Evolutionary conservation across 2,888 invertebrate species (phyloP).

Genomic region (Electrophaes corylata): DNA sequence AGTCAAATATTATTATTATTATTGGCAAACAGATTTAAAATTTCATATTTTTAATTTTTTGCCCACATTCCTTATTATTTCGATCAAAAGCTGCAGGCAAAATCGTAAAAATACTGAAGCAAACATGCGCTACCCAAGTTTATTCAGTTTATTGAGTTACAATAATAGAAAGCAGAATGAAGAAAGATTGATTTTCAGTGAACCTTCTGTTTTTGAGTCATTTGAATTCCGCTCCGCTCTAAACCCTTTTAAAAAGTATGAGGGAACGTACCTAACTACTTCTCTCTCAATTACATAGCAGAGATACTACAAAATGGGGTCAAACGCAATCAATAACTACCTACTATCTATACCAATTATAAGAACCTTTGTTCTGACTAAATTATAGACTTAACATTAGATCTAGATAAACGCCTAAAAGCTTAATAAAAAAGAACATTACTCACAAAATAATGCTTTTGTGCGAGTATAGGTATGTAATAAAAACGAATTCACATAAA

Average conservation of each 20-base stretch:
- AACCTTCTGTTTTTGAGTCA: neutral
- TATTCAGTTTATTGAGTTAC: constrained; percentile 5
- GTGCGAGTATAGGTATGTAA: neutral
- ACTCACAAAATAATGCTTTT: neutral
- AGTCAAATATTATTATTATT: too few relatives aligned
- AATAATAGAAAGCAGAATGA: neutral
- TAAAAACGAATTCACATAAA: neutral
- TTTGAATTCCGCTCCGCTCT: neutral
- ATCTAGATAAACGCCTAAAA: too few relatives aligned
- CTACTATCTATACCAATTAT: neutral
- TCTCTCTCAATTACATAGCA: neutral
- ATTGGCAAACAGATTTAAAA: too few relatives aligned
- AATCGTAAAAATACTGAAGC: constrained; percentile 3
- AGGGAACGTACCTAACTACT: neutral
- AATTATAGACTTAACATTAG: too few relatives aligned
- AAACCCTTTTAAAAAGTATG: neutral
- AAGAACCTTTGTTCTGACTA: too few relatives aligned
- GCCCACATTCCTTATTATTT: neutral
- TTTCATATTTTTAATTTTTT: too few relatives aligned
- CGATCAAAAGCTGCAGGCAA: neutral
- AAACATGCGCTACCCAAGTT: neutral
- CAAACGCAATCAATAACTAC: neutral
- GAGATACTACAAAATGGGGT: neutral
- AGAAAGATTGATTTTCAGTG: constrained; percentile 6
- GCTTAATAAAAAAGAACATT: too few relatives aligned